Percentiles rank a stretch among this genome's conserved stretches.
Conservation (phyloP, 2,797 vertebrate species). For the Esox lucius region DNA sequence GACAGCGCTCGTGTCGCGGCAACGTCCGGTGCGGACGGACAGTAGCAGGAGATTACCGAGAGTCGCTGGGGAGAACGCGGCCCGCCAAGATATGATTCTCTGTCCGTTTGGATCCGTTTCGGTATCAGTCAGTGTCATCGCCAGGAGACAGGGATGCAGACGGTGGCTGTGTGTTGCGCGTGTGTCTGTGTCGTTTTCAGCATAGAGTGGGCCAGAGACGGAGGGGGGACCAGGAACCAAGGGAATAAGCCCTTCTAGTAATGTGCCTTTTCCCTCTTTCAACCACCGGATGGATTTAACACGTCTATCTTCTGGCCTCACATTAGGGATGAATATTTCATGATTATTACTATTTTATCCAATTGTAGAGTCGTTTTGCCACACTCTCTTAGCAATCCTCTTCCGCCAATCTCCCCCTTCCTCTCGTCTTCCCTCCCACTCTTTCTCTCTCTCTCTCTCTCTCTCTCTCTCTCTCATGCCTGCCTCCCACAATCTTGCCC, state of each 20-base stretch:
- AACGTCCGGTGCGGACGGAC: not conserved
- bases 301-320: constrained; percentile 21
- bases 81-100: not conserved
- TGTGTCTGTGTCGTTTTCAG: not conserved
- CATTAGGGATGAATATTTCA: constrained; percentile 51
- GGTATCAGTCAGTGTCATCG: constrained; percentile 16
- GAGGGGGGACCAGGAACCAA: not conserved
- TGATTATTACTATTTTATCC: constrained; percentile 40
- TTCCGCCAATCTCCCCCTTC: constrained; percentile 4
- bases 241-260: constrained; percentile 2
- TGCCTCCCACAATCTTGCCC: not conserved
- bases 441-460: not conserved
- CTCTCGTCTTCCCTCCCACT: not conserved
- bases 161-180: not conserved
- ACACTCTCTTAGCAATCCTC: constrained; percentile 43
- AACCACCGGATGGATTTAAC: constrained; percentile 16
- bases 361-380: too few relatives aligned
- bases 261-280: constrained; percentile 19
- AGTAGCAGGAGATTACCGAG: constrained; percentile 10
- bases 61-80: not conserved
- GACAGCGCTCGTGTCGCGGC: constrained; percentile 38
- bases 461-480: not conserved
- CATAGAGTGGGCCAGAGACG: too few relatives aligned
- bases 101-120: constrained; percentile 29
- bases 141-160: constrained; percentile 13